A percentile compares a stretch with the other conserved stretches of the same genome.
Evolutionary conservation across 2,797 vertebrate genomes (phyloP).

Genomic region (Hemibagrus guttatus): DNA sequence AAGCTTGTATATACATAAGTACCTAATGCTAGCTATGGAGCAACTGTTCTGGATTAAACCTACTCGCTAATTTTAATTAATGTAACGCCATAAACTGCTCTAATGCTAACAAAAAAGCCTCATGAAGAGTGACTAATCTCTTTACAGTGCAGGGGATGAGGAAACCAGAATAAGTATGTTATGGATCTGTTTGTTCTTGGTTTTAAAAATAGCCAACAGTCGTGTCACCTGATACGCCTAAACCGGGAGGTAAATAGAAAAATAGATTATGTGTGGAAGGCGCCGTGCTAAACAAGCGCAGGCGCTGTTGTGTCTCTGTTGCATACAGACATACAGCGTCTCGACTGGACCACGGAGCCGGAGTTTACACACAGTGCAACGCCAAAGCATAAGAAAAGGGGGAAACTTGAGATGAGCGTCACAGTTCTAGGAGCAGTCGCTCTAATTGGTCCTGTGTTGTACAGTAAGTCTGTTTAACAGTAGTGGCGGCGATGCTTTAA

Average conservation of each 20-base stretch:
- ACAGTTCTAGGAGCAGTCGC: conserved; percentile 47
- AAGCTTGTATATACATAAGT: conserved; percentile 25
- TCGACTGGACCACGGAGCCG: conserved; percentile 39
- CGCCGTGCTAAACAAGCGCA: conserved; percentile 59
- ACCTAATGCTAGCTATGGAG: neutral
- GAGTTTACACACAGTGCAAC: conserved; percentile 48
- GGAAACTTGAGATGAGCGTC: conserved; percentile 33
- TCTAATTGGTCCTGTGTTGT: conserved; percentile 30
- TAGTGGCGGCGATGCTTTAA: neutral
- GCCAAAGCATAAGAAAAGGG: conserved; percentile 44
- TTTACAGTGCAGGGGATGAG: neutral
- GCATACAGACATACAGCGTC: conserved; percentile 53
- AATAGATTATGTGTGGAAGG: conserved; percentile 74
- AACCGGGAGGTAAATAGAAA: conserved; percentile 54
- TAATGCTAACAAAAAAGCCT: neutral
- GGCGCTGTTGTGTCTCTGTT: conserved; percentile 67
- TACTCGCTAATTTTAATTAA: conserved; percentile 10
- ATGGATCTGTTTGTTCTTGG: conserved; percentile 6
- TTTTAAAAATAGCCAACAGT: conserved; percentile 55
- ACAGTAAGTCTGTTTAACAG: conserved; percentile 33
- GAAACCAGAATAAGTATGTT: neutral
- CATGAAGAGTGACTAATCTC: neutral
- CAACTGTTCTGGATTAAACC: neutral
- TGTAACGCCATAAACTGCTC: neutral
- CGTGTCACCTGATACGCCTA: conserved; percentile 51